Percentiles rank a stretch among this genome's conserved stretches.
Evolutionary conservation across 2,113 vertebrate species (phyloP).

Genomic region (Aspidoscelis tigris): DNA sequence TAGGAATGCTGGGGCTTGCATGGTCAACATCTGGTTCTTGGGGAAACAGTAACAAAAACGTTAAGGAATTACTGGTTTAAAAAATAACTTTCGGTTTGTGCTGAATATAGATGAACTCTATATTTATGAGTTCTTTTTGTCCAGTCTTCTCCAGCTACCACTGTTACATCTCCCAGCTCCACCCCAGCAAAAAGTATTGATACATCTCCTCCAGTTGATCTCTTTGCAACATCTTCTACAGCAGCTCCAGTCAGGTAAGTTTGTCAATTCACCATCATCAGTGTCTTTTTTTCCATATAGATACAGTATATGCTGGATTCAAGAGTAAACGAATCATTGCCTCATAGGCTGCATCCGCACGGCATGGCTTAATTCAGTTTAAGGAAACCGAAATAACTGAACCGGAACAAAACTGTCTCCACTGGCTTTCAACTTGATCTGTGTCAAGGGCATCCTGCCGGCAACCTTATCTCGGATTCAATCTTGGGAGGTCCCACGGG

Average conservation of each 20-base stretch:
- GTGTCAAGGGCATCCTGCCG: no score
- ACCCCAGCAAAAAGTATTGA: slow-evolving; percentile 92
- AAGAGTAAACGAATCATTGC: no score
- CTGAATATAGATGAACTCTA: background rate
- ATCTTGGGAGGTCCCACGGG: no score
- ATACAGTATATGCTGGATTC: no score
- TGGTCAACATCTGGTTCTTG: background rate
- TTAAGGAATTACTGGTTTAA: background rate
- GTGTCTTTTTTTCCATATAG: no score
- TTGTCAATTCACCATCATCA: background rate
- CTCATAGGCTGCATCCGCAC: no score
- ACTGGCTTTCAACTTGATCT: no score
- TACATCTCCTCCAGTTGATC: slow-evolving; percentile 88
- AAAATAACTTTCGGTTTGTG: background rate
- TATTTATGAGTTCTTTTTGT: slow-evolving; percentile 60
- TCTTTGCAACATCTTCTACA: slow-evolving; percentile 86
- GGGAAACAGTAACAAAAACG: background rate
- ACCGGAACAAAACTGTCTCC: no score
- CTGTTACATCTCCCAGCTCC: slow-evolving; percentile 88
- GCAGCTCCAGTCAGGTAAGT: slow-evolving; percentile 78
- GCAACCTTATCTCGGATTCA: no score
- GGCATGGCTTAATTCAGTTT: no score
- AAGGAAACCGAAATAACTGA: no score
- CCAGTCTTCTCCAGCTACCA: slow-evolving; percentile 87
- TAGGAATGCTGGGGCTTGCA: background rate